Evolutionary conservation across 2,113 vertebrate species (phyloP).

Genomic region (Notothenia rossii): DNA sequence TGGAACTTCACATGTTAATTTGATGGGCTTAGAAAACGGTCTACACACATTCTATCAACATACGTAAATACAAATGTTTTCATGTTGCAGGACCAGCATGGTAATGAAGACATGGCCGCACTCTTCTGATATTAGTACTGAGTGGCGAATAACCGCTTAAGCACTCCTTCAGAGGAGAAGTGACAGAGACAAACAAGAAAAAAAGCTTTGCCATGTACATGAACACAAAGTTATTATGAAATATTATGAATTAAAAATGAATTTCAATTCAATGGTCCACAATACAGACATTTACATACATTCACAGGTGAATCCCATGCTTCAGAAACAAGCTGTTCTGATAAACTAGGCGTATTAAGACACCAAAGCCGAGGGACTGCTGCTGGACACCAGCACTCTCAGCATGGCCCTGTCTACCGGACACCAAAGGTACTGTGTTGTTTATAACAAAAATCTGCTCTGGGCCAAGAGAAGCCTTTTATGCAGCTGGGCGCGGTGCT

Average conservation of each 20-base stretch:
- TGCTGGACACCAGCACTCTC: no score
- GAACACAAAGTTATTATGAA: background rate
- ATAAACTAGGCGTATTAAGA: no score
- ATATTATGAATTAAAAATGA: background rate
- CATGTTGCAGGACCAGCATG: background rate
- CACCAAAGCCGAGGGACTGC: no score
- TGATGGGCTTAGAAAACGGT: background rate
- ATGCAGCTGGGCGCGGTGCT: slow-evolving; percentile 10
- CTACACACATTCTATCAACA: background rate
- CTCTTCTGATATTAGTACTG: background rate
- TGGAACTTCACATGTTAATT: background rate
- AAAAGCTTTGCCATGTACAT: background rate
- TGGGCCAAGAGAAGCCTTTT: background rate
- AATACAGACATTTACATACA: background rate
- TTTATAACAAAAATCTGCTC: background rate
- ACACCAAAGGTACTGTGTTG: background rate
- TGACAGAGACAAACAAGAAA: background rate
- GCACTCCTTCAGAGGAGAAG: background rate
- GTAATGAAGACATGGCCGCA: background rate
- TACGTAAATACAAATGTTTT: background rate
- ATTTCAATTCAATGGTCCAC: background rate
- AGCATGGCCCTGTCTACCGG: background rate
- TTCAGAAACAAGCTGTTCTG: background rate
- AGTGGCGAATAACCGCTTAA: background rate
- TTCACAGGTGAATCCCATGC: background rate